A percentile compares a stretch with the other conserved stretches of the same genome.
Conservation (phyloP, 2,888 invertebrate genomes). For the Eupithecia subumbrata region DNA sequence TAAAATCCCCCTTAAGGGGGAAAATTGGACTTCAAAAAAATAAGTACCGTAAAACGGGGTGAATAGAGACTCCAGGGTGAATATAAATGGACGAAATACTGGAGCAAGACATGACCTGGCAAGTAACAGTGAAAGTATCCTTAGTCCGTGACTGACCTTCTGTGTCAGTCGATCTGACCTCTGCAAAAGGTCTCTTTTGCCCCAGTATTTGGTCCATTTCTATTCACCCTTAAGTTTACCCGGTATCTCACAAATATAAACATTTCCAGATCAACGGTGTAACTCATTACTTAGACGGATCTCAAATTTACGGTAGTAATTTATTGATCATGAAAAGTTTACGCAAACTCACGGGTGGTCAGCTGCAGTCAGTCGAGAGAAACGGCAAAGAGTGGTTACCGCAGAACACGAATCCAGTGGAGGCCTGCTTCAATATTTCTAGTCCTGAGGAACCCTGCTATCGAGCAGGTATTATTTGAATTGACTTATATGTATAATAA, state of each 20-base stretch:
- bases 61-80: too few relatives aligned
- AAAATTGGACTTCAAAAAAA: too few relatives aligned
- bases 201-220: too few relatives aligned
- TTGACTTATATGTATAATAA: not conserved
- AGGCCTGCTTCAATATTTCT: slow-evolving; percentile 3
- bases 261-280: not conserved
- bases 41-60: too few relatives aligned
- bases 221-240: too few relatives aligned
- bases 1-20: too few relatives aligned
- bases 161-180: too few relatives aligned
- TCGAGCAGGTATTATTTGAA: slow-evolving; percentile 28
- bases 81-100: too few relatives aligned
- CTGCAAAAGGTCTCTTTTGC: too few relatives aligned
- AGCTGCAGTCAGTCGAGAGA: slow-evolving; percentile 51
- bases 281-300: slow-evolving; percentile 19
- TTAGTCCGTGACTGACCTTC: too few relatives aligned
- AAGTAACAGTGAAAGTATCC: too few relatives aligned
- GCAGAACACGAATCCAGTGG: slow-evolving; percentile 80
- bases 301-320: slow-evolving; percentile 25
- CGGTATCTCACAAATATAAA: not conserved
- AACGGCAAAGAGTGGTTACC: slow-evolving; percentile 86
- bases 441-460: slow-evolving; percentile 27
- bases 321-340: not conserved
- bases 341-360: slow-evolving; percentile 10
- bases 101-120: too few relatives aligned